Conservation (phyloP, 2,797 vertebrate genomes). For the Percopsis omiscomaycus region DNA sequence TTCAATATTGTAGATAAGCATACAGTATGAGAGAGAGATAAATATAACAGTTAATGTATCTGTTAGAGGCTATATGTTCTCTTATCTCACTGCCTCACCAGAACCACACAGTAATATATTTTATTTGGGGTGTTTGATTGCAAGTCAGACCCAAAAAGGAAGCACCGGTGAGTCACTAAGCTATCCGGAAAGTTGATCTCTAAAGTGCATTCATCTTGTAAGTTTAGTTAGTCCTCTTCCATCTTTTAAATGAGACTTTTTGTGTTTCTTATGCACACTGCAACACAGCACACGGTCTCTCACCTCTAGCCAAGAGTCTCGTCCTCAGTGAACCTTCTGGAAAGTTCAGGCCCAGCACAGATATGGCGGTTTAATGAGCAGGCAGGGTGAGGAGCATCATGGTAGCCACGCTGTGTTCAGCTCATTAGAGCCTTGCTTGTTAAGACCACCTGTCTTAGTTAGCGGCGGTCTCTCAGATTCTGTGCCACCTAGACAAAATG, state of each 20-base stretch:
- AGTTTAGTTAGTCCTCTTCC: constrained; percentile 25
- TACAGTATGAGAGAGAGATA: background rate
- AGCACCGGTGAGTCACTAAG: constrained; percentile 14
- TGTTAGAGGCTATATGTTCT: background rate
- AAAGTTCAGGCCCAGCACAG: constrained; percentile 43
- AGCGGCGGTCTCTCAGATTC: constrained; percentile 34
- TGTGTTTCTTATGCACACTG: constrained; percentile 21
- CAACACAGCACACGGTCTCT: constrained; percentile 53
- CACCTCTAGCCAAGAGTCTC: constrained; percentile 39
- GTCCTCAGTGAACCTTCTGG: constrained; percentile 38
- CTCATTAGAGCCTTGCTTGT: constrained; percentile 54
- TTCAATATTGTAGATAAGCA: too few relatives aligned
- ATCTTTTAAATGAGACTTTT: background rate
- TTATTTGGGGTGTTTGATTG: constrained; percentile 36
- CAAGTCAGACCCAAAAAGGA: constrained; percentile 38
- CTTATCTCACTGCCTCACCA: constrained; percentile 21
- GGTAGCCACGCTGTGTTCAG: constrained; percentile 42
- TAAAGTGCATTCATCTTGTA: constrained; percentile 40
- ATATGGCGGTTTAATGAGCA: constrained; percentile 56
- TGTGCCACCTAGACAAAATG: constrained; percentile 17
- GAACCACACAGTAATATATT: constrained; percentile 14
- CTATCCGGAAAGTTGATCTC: constrained; percentile 34
- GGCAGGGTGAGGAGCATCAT: constrained; percentile 37
- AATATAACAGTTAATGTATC: constrained; percentile 7
- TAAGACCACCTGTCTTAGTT: constrained; percentile 31